A percentile compares a stretch with the other conserved stretches of the same genome.
phyloP scores from a whole-genome alignment of 2,888 invertebrate genomes.

The Allophyes oxyacanthae region DNA sequence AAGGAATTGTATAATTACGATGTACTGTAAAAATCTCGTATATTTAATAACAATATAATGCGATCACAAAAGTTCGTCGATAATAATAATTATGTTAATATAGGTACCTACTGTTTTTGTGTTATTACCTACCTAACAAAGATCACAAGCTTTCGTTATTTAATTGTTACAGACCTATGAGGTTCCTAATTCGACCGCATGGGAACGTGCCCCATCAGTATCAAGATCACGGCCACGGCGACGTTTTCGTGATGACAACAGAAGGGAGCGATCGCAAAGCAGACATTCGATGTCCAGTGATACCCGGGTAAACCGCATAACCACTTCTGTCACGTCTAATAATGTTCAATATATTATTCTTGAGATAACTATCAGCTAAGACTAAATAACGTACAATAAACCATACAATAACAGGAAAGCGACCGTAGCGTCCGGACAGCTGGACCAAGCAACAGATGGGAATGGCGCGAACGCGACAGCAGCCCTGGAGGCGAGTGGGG shows the following conservation, averaged over 20 bases:
- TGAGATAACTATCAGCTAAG: too few relatives aligned
- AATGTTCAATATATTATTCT: too few relatives aligned
- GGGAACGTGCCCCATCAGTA: slow-evolving; percentile 75
- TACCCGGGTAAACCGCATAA: slow-evolving; percentile 86
- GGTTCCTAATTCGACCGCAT: slow-evolving; percentile 70
- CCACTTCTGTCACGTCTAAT: too few relatives aligned
- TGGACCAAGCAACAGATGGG: slow-evolving; percentile 74
- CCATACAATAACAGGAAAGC: slow-evolving; percentile 71
- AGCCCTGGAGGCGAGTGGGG: slow-evolving; percentile 79
- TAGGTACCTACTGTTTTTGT: too few relatives aligned
- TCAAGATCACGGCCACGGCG: slow-evolving; percentile 76
- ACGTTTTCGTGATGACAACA: slow-evolving; percentile 77
- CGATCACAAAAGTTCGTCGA: too few relatives aligned
- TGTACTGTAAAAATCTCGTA: too few relatives aligned
- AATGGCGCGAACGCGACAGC: slow-evolving; percentile 81
- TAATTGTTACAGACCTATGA: slow-evolving; percentile 81
- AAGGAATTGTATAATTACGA: too few relatives aligned
- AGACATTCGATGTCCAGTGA: slow-evolving; percentile 91
- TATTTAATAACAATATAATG: too few relatives aligned
- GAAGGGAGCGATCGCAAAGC: slow-evolving; percentile 90
- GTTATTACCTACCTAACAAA: too few relatives aligned
- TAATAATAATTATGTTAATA: too few relatives aligned
- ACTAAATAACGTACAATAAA: too few relatives aligned
- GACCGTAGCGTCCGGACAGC: slow-evolving; percentile 78
- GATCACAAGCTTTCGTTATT: too few relatives aligned